Base-by-base conservation (phyloP, 2,888 invertebrate genomes). In the Spatulosminthurus flaviceps region DNA sequence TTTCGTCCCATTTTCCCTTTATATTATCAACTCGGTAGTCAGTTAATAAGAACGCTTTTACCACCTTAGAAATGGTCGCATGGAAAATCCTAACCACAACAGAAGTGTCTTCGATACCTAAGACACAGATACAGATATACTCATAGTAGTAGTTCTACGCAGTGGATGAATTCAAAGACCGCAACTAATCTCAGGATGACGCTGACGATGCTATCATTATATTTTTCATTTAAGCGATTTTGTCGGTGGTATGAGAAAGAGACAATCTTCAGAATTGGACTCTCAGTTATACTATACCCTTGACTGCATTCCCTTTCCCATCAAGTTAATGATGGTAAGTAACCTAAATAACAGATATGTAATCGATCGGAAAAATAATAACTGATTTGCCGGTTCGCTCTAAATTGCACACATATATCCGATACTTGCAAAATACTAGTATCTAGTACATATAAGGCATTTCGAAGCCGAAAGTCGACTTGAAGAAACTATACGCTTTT, bases 1-100 rank as follows among this genome's bases (percentile, higher is more conserved):
- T 67, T 67, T 24, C 67, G 67, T 67, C n/a, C 67, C 67, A 67
- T 67, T 67, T 67, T 28, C 51, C n/a, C 51, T 51, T 34, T 9
- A 51, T 51, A 51, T n/a, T n/a, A n/a, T 16, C 51, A 51, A 51
- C 19, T 51, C n/a, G 34, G 51, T 51, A 51, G 51, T 34, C 34
- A 4, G 34, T 34, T 34, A 34, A 34, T 34, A 34, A 34, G 34
- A 7, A 34, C 34, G 34, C 34, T 34, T 34, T 34, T 34, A n/a
- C 34, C 34, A 4, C 34, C 4, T 34, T 7, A 7, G 34, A 34
- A 34, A 34, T 34, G 5, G 5, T 34, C 34, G 5, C 34, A 51
- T 51, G 51, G n/a, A 51, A 51, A 51, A 9, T 16, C 51, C 16
- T 51, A 51, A 51, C 51, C 51, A 51, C 51, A 51, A 51, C 51